Evolutionary conservation across 2,888 invertebrate species (phyloP).

Genomic region (Phorcus lineatus): DNA sequence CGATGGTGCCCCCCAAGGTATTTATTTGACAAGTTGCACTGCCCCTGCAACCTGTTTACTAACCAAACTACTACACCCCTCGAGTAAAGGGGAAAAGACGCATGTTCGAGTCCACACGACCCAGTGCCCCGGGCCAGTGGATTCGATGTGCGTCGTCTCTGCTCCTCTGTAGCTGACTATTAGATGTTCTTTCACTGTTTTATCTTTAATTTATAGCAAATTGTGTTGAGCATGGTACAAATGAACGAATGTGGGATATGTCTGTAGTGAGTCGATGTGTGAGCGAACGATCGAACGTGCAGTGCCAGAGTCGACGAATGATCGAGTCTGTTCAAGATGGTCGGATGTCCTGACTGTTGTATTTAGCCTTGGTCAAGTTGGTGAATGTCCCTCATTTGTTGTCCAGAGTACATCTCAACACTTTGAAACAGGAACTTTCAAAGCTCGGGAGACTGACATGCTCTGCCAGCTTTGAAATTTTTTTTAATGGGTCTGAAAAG

Average conservation of each 20-base stretch:
- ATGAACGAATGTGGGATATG: slow-evolving; percentile 11
- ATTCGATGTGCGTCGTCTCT: neutral
- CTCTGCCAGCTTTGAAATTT: neutral
- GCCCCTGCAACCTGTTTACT: neutral
- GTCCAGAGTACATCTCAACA: slow-evolving; percentile 19
- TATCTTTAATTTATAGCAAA: slow-evolving; percentile 9
- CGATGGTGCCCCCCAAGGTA: neutral
- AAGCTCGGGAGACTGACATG: neutral
- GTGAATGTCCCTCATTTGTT: slow-evolving; percentile 15
- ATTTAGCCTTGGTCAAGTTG: neutral
- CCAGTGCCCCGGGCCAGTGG: slow-evolving; percentile 1
- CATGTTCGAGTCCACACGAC: neutral
- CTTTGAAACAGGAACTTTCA: slow-evolving; percentile 9
- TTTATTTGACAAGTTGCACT: neutral
- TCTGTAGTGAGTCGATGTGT: neutral
- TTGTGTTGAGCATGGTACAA: slow-evolving; percentile 13
- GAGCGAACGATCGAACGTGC: neutral
- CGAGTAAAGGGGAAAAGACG: neutral
- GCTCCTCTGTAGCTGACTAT: slow-evolving; percentile 1
- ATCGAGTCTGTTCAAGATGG: neutral
- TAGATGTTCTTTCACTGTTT: slow-evolving; percentile 5
- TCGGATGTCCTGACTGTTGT: slow-evolving; percentile 2
- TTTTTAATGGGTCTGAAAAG: slow-evolving; percentile 19
- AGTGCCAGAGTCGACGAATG: neutral
- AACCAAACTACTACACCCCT: neutral